phyloP scores from a whole-genome alignment of 2,888 invertebrate species.

The Eupsilia transversa region DNA sequence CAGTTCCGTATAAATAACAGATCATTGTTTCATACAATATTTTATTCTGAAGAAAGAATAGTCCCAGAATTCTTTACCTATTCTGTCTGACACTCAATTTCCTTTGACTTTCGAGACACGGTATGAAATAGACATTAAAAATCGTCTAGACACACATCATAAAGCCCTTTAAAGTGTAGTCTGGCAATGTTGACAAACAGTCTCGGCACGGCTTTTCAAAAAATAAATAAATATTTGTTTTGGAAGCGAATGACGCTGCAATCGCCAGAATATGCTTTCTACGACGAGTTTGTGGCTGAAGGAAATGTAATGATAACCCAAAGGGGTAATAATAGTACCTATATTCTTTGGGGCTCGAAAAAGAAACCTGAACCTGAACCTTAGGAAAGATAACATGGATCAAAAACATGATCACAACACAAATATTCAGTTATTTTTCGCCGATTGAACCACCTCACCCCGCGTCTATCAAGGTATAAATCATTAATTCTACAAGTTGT shows the following conservation, averaged over 20 bases:
- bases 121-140: constrained; percentile 34
- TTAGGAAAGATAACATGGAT: neutral
- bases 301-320: neutral
- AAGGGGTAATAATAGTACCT: neutral
- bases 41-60: neutral
- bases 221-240: constrained; percentile 21
- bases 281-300: neutral
- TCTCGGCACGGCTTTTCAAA: neutral
- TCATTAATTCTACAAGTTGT: no score
- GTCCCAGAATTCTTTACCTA: neutral
- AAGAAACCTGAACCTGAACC: neutral
- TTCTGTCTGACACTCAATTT: neutral
- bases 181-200: constrained; percentile 21
- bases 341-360: neutral
- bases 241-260: neutral
- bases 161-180: constrained; percentile 11
- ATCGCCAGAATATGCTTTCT: neutral
- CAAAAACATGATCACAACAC: neutral
- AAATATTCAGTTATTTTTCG: no score
- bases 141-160: constrained; percentile 31
- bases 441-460: no score
- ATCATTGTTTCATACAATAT: constrained; percentile 6
- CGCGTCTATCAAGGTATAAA: no score
- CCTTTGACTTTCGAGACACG: neutral
- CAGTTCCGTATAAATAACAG: neutral